Evolutionary conservation across 2,888 invertebrate genomes (phyloP).

Genomic region (Gymnosoma rotundatum): DNA sequence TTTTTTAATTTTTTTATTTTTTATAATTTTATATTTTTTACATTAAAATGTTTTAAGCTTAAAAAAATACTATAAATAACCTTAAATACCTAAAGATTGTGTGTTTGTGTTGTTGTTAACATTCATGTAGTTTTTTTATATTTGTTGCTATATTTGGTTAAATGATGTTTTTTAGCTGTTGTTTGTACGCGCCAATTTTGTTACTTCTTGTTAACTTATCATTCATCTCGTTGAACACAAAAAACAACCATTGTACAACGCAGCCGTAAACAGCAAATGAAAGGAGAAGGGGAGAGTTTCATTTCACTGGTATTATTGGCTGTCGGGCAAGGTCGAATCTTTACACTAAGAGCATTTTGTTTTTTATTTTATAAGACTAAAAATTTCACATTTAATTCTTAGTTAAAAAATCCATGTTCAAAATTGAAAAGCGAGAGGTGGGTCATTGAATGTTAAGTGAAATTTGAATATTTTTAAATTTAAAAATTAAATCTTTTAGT

Average conservation of each 20-base stretch:
- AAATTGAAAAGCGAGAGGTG: too few relatives aligned
- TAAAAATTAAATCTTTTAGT: too few relatives aligned
- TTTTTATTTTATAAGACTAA: too few relatives aligned
- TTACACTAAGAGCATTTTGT: too few relatives aligned
- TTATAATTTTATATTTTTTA: conserved; percentile 3
- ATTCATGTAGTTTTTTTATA: conserved; percentile 33
- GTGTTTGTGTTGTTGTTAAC: conserved; percentile 35
- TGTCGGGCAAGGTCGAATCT: too few relatives aligned
- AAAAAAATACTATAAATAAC: conserved; percentile 58
- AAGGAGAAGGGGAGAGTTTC: not conserved
- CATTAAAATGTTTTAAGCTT: conserved; percentile 30
- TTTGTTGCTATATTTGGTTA: conserved; percentile 46
- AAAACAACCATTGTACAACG: conserved; percentile 41
- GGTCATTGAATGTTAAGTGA: too few relatives aligned
- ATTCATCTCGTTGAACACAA: conserved; percentile 65
- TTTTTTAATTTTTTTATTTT: conserved; percentile 15
- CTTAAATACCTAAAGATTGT: conserved; percentile 57
- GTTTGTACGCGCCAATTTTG: conserved; percentile 68
- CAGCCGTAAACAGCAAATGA: conserved; percentile 2
- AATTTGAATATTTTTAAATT: too few relatives aligned
- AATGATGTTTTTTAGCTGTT: conserved; percentile 37
- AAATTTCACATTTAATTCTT: too few relatives aligned
- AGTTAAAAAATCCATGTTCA: too few relatives aligned
- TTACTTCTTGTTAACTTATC: conserved; percentile 71
- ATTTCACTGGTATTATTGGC: too few relatives aligned